phyloP scores from a whole-genome alignment of 2,888 invertebrate species.

The Molanna angustata region DNA sequence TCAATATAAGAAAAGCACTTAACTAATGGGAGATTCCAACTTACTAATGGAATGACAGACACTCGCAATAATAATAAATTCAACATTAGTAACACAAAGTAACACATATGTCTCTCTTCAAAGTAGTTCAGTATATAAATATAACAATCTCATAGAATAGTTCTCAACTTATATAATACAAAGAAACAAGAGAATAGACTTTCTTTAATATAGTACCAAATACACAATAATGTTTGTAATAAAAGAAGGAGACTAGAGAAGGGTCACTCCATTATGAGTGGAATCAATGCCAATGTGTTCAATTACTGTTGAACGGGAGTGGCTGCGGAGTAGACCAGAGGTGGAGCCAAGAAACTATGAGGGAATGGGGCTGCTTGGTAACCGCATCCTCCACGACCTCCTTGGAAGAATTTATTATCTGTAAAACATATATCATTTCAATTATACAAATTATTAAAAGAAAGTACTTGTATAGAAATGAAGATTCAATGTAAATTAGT shows the following conservation, averaged over 20 bases:
- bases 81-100: background rate
- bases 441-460: too few species aligned
- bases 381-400: constrained; percentile 62
- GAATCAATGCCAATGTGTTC: constrained; percentile 14
- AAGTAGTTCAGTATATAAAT: too few species aligned
- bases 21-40: constrained; percentile 31
- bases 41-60: constrained; percentile 30
- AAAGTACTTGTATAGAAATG: too few species aligned
- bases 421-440: constrained; percentile 38
- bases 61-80: constrained; percentile 3
- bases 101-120: too few species aligned
- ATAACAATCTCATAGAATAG: too few species aligned
- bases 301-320: constrained; percentile 68
- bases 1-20: constrained; percentile 24
- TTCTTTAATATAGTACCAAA: constrained; percentile 3
- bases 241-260: constrained; percentile 24
- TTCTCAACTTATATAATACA: too few species aligned
- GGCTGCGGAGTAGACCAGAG: constrained; percentile 60
- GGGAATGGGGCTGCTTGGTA: constrained; percentile 68
- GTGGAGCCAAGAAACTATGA: constrained; percentile 56
- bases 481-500: too few species aligned
- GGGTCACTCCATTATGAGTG: constrained; percentile 28
- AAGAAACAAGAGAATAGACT: too few species aligned
- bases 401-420: constrained; percentile 74
- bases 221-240: constrained; percentile 1